Base-by-base conservation (phyloP, 2,888 invertebrate species). In the Thysanoteuthis rhombus region DNA sequence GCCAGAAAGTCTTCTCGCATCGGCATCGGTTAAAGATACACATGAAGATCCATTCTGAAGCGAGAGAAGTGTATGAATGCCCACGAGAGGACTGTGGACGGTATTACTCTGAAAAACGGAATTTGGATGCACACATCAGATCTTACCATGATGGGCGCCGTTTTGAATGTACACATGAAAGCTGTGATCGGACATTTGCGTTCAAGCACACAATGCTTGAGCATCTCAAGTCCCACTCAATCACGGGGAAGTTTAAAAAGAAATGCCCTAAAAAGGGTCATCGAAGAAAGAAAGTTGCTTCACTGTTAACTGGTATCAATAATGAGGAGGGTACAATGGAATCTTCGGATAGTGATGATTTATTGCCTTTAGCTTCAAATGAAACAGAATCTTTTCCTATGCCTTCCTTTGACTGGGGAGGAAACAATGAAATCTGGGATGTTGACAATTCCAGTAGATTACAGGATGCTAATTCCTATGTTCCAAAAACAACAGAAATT, bases 81-180 rank as follows among this genome's bases (percentile, higher is more conserved):
- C 95, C 95, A n/a, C 94, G 95, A 38, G 95, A 95, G 22, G 95
- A 94, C 91, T 96, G 96, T 94, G 94, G 94, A 3, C 95, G 96
- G 22, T 94, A 94, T 12, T 96, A 96, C 93, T 94, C 95, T 0
- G 95, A 95, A 91, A 94, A 95, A 92, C 94, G 95, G 28, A 96
- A 96, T 94, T 94, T 96, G 16, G 94, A 92, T 28, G 95, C 95
- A 19, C 96, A 96, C 92, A 94, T 96, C 25, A 94, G 94, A 32
- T 95, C 95, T 36, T 96, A 95, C 94, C 96, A 96, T 93, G 95
- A 96, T 42, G 95, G 95, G 5, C 94, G 95, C 39, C 94, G 95
- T 47, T 95, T 95, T 93, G 39, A 58, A 19, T 96, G 96, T 95
- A 92, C 94, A n/a, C 94, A 94, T 39, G 93, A 94, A 16, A 95